A percentile compares a stretch with the other conserved stretches of the same genome.
These are phyloP conservation scores for Cynopterus sphinx DNA, from an alignment of 2,797 vertebrate species.

Conservation along the genomic window DNA sequence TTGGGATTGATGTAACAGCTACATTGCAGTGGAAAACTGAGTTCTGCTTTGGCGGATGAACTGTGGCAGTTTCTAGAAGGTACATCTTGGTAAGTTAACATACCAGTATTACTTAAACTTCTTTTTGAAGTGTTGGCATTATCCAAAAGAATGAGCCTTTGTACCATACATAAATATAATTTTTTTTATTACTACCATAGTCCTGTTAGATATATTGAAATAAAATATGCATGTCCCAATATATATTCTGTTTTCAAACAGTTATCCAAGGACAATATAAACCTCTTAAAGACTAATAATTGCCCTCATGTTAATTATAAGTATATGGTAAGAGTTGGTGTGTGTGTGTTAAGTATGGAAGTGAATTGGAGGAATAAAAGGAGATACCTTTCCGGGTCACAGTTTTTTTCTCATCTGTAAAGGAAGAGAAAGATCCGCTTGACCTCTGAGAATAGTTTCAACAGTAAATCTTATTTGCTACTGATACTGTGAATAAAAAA, in stretches of 20 bases:
- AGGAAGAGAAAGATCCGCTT: not conserved
- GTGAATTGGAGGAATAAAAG: not conserved
- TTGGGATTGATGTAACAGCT: conserved; percentile 6
- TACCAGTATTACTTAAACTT: not conserved
- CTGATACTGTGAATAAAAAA: not conserved
- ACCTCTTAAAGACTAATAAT: not conserved
- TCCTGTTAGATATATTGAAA: not conserved
- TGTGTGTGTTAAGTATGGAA: not conserved
- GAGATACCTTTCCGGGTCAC: not conserved
- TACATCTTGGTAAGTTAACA: not conserved
- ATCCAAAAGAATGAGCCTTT: not conserved
- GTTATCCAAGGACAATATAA: not conserved
- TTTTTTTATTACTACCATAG: not conserved
- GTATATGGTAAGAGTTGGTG: not conserved
- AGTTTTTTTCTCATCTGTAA: not conserved
- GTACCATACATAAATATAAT: not conserved
- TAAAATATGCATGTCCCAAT: not conserved
- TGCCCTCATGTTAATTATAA: not conserved
- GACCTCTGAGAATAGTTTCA: not conserved
- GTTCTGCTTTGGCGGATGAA: not conserved
- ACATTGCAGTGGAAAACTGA: not conserved
- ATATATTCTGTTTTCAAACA: not conserved
- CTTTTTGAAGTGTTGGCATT: not conserved
- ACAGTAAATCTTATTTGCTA: not conserved
- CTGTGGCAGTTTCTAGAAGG: not conserved